Percentiles rank a stretch among this genome's conserved stretches.
These are phyloP conservation scores for Zaprionus bogoriensis DNA, from an alignment of 2,888 invertebrate genomes.

Conservation along the genomic window DNA sequence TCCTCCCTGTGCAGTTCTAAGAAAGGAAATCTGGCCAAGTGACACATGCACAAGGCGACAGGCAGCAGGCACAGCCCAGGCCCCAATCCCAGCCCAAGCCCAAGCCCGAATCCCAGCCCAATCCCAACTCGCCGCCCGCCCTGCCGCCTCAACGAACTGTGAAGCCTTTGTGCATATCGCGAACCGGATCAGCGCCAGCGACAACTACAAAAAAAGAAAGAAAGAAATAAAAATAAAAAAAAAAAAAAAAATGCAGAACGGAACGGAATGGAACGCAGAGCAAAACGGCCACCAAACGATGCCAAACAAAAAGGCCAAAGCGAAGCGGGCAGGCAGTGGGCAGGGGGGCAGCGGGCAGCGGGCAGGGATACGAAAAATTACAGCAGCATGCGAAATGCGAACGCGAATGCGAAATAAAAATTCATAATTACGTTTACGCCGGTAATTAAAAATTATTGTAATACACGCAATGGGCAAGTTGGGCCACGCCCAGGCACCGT, in stretches of 20 bases:
- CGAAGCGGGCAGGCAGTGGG: not conserved
- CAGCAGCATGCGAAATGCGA: slow-evolving; percentile 25
- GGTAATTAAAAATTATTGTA: slow-evolving; percentile 83
- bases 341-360: not conserved
- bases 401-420: slow-evolving; percentile 80
- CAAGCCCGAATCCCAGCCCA: too few species aligned
- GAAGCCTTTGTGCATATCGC: slow-evolving; percentile 77
- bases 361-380: slow-evolving; percentile 14
- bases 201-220: slow-evolving; percentile 39
- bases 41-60: slow-evolving; percentile 46
- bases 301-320: slow-evolving; percentile 43
- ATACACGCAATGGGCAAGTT: slow-evolving; percentile 76
- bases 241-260: too few species aligned
- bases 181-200: slow-evolving; percentile 69
- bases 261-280: not conserved
- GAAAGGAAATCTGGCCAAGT: slow-evolving; percentile 49
- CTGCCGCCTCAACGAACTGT: slow-evolving; percentile 43
- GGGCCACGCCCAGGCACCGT: slow-evolving; percentile 47
- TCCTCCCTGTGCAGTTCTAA: slow-evolving; percentile 46
- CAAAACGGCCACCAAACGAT: slow-evolving; percentile 36
- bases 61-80: slow-evolving; percentile 37
- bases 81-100: too few species aligned
- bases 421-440: slow-evolving; percentile 83
- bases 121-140: not conserved
- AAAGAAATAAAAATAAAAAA: not conserved